Evolutionary conservation across 2,113 vertebrate genomes (phyloP).

Genomic region (Eulacestoma nigropectus): DNA sequence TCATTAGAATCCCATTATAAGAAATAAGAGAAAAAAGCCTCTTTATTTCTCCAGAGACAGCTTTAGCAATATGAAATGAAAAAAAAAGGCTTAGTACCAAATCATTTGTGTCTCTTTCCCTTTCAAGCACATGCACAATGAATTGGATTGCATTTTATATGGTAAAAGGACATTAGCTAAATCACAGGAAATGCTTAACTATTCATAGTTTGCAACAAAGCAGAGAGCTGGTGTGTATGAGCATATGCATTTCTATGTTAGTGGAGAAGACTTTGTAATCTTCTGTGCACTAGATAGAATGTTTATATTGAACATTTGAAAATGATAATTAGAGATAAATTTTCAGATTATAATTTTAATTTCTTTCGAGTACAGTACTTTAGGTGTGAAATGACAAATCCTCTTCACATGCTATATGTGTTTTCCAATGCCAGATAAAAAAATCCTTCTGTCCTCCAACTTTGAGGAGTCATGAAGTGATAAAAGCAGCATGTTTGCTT

Average conservation of each 20-base stretch:
- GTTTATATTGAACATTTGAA: background rate
- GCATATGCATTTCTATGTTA: background rate
- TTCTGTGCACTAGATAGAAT: background rate
- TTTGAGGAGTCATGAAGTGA: background rate
- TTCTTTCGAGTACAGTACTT: background rate
- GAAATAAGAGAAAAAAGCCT: slow-evolving; percentile 30
- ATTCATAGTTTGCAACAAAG: background rate
- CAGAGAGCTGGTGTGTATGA: background rate
- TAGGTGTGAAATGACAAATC: background rate
- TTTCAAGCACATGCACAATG: background rate
- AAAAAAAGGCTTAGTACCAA: background rate
- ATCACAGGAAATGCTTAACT: background rate
- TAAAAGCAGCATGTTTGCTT: background rate
- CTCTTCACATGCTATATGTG: background rate
- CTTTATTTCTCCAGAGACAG: slow-evolving; percentile 54
- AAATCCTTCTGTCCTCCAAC: background rate
- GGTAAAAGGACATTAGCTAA: slow-evolving; percentile 11
- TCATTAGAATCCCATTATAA: slow-evolving; percentile 54
- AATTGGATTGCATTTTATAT: background rate
- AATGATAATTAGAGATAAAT: background rate
- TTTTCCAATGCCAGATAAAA: background rate
- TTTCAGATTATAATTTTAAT: background rate
- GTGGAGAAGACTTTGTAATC: background rate
- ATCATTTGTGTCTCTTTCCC: background rate
- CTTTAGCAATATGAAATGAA: slow-evolving; percentile 17